Percentiles rank a stretch among this genome's conserved stretches.
phyloP scores from a whole-genome alignment of 2,888 invertebrate genomes.

The Criorhina ranunculi region DNA sequence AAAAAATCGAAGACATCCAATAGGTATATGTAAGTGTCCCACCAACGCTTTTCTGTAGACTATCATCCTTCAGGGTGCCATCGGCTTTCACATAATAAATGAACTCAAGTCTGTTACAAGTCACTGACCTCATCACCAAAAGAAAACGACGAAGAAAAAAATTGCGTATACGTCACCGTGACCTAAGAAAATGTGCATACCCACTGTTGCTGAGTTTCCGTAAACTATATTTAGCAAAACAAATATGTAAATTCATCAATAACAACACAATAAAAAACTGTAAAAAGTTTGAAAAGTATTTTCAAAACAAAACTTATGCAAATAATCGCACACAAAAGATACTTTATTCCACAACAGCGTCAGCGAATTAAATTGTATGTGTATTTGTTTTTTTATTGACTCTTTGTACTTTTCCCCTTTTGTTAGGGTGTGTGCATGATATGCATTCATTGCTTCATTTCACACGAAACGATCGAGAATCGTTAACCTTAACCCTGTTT shows the following conservation, averaged over 20 bases:
- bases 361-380: conserved; percentile 42
- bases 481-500: conserved; percentile 72
- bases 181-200: neutral
- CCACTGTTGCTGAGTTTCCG: neutral
- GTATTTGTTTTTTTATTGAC: neutral
- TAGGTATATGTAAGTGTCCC: too few relatives aligned
- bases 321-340: conserved; percentile 13
- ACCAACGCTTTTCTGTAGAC: too few relatives aligned
- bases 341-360: conserved; percentile 13
- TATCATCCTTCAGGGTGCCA: too few relatives aligned
- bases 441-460: conserved; percentile 36
- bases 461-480: conserved; percentile 62
- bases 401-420: neutral
- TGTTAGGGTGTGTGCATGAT: neutral
- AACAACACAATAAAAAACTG: neutral
- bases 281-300: conserved; percentile 7
- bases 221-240: conserved; percentile 13
- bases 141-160: too few relatives aligned
- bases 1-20: too few relatives aligned
- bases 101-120: too few relatives aligned
- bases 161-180: too few relatives aligned
- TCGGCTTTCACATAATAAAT: too few relatives aligned
- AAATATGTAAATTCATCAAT: conserved; percentile 3
- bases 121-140: too few relatives aligned
- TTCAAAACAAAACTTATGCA: conserved; percentile 18